phyloP scores from a whole-genome alignment of 2,797 vertebrate species.

The Neomorphus geoffroyi region DNA sequence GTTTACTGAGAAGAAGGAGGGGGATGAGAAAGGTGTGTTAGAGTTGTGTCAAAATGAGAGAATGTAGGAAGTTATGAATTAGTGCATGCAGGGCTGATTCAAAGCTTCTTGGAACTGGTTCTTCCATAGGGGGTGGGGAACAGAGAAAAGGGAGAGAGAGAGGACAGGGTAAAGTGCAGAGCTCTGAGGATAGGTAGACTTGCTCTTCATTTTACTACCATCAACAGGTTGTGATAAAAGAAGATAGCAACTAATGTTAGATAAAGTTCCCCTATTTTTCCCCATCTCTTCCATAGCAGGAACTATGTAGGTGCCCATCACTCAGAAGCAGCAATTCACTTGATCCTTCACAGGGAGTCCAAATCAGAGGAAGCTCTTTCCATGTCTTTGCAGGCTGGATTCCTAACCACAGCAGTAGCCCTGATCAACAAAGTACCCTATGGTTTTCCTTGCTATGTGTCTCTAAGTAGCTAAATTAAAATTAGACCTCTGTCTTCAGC shows the following conservation, averaged over 20 bases:
- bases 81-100: not conserved
- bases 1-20: not conserved
- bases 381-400: accelerated
- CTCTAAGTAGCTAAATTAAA: not conserved
- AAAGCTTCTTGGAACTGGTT: not conserved
- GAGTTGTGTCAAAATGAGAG: not conserved
- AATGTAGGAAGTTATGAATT: not conserved
- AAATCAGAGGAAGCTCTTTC: not conserved
- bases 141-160: too few species aligned
- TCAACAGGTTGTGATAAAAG: not conserved
- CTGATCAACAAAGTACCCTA: not conserved
- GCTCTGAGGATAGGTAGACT: not conserved
- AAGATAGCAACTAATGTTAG: not conserved
- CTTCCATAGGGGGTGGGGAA: not conserved
- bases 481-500: not conserved
- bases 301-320: not conserved
- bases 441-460: not conserved
- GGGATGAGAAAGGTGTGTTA: not conserved
- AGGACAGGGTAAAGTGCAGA: not conserved
- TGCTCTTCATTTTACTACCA: not conserved
- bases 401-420: not conserved
- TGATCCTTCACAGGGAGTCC: not conserved
- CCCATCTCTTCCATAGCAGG: not conserved
- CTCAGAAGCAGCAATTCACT: not conserved
- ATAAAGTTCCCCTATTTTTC: not conserved